These are phyloP conservation scores for Metallyticus violacea DNA, from an alignment of 2,888 invertebrate genomes.

Conservation along the genomic window DNA sequence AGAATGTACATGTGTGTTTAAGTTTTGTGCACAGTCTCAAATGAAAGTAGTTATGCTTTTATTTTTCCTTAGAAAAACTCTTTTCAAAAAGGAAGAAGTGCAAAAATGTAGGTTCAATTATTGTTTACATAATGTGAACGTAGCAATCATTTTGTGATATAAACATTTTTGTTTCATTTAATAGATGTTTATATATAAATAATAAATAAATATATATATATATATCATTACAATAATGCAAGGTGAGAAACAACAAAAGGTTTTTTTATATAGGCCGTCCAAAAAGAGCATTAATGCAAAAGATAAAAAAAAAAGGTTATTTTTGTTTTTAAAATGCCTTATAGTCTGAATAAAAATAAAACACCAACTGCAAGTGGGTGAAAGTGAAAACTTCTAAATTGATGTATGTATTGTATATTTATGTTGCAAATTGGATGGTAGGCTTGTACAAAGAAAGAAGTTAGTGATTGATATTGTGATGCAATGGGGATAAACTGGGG, in stretches of 20 bases:
- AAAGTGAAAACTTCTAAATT: conserved; percentile 11
- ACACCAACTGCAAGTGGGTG: conserved; percentile 17
- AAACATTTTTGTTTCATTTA: neutral
- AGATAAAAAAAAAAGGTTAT: conserved; percentile 1
- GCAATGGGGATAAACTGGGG: neutral
- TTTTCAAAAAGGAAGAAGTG: neutral
- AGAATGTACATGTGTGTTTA: neutral
- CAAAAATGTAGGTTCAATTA: neutral
- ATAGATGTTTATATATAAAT: conserved; percentile 11
- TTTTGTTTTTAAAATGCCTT: conserved; percentile 19
- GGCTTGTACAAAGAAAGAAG: conserved; percentile 14
- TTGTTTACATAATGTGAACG: neutral
- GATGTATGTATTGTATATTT: conserved; percentile 23
- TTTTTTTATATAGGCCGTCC: conserved; percentile 19
- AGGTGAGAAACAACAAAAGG: conserved; percentile 9
- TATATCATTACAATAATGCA: neutral
- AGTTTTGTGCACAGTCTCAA: neutral
- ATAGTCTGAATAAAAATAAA: conserved; percentile 7
- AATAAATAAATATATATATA: neutral
- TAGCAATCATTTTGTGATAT: conserved; percentile 15
- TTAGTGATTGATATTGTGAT: conserved; percentile 10
- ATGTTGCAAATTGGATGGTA: conserved; percentile 13
- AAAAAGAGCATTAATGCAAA: neutral
- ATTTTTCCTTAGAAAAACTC: neutral
- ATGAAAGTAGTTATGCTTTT: neutral